Percentiles rank a stretch among this genome's conserved stretches.
These are phyloP conservation scores for Micronycteris hirsuta DNA, from an alignment of 2,113 vertebrate genomes.

Conservation along the genomic window DNA sequence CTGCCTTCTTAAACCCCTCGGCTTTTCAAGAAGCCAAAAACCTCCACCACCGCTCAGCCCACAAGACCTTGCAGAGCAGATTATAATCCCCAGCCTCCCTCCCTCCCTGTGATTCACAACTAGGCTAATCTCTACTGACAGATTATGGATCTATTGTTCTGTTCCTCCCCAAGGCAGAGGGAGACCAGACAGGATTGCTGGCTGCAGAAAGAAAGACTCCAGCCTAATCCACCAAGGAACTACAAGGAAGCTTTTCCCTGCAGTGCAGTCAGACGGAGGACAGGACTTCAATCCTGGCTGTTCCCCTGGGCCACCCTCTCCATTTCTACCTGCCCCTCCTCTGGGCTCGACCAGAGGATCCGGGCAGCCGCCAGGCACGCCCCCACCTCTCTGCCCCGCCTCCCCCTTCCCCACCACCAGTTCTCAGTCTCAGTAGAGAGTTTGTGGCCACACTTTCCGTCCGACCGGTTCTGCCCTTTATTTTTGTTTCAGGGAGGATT, in stretches of 20 bases:
- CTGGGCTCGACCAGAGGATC: neutral
- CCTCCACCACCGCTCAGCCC: neutral
- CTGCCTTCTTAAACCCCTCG: neutral
- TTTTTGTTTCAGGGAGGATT: constrained; percentile 81
- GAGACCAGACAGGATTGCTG: neutral
- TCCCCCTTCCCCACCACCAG: neutral
- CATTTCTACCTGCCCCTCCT: neutral
- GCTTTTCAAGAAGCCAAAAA: neutral
- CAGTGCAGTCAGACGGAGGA: fast-evolving
- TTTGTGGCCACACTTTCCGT: constrained; percentile 80
- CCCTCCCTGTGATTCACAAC: neutral
- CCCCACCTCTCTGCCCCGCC: neutral
- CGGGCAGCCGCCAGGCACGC: neutral
- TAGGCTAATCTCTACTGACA: neutral
- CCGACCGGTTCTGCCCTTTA: constrained; percentile 86
- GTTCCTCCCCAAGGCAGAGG: neutral
- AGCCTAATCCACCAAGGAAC: fast-evolving
- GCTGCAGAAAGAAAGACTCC: neutral
- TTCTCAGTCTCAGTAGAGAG: constrained; percentile 37
- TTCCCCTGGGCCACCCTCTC: fast-evolving
- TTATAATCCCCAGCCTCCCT: neutral
- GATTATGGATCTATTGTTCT: fast-evolving
- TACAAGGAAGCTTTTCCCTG: fast-evolving
- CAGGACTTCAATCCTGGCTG: fast-evolving
- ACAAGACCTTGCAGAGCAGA: neutral